Base-by-base conservation (phyloP, 2,797 vertebrate species). In the Neomorphus geoffroyi region DNA sequence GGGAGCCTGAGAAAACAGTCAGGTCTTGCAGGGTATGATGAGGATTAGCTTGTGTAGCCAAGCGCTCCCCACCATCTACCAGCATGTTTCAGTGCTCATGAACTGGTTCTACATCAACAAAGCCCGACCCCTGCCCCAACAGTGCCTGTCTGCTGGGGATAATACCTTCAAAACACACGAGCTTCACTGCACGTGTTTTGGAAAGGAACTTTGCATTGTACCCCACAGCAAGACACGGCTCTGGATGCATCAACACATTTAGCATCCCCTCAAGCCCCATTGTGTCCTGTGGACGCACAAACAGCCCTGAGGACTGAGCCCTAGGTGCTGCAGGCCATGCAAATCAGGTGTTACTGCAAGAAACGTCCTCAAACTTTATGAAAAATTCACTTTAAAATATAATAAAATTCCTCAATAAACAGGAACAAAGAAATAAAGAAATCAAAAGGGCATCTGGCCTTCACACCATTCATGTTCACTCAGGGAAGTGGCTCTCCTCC, bases 391-490 rank as follows among this genome's bases (percentile, higher is more conserved):
- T 56, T 64, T 11, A 53, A 53, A 77, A 22, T 21, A 14, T 1
- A 50, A 67, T 24, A 46, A 24, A 86, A 60, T 10, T 18, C n/a
- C 35, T 80, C n/a, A 13, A 43, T 69, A 46, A 51, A 18, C 18
- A 8, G 22, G 64, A 84, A 43, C 4, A 13, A n/a, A 53, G 24
- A 74, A 54, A 72, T 13, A 43, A 43, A 14, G 26, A 23, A 6
- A n/a, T 3, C 6, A 14, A 48, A 70, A 51, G 9, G 33, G 9
- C 19, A 9, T 8, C 62, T 13, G 28, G 67, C 19, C 50, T n/a
- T 54, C 48, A 13, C 35, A 22, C 6, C 3, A 0, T 4, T 35
- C 41, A 3, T 0, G 5, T 12, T 46, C 16, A 1, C 71, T n/a
- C 14, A 8, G 37, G 8, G 4, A 50, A 70, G 61, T 1, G 4